phyloP scores from a whole-genome alignment of 2,888 invertebrate species.

The Andrena haemorrhoa region DNA sequence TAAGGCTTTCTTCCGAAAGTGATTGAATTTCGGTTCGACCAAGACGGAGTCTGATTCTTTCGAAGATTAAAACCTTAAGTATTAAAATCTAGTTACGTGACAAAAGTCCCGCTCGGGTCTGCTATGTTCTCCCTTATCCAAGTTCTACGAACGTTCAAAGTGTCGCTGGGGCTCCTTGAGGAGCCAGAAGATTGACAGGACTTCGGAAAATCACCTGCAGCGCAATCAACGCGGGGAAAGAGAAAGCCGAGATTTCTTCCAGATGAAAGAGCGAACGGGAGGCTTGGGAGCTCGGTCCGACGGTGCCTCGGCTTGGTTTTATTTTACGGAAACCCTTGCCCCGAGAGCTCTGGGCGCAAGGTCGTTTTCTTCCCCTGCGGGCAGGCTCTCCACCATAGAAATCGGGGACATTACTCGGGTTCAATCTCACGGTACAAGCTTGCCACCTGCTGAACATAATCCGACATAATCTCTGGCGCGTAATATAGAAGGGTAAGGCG shows the following conservation, averaged over 20 bases:
- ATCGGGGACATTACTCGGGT: conserved; percentile 50
- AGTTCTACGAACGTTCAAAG: neutral
- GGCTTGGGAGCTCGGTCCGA: neutral
- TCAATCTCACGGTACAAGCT: conserved; percentile 61
- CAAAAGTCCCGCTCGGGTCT: too few species aligned
- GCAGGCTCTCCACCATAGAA: conserved; percentile 25
- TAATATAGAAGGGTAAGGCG: conserved; percentile 64
- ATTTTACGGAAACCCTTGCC: neutral
- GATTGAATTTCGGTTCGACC: neutral
- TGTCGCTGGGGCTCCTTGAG: neutral
- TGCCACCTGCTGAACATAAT: conserved; percentile 43
- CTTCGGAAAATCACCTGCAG: neutral
- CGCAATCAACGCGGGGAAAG: neutral
- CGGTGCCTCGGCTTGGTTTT: neutral
- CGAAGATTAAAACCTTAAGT: too few species aligned
- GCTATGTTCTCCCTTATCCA: neutral
- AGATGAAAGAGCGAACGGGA: neutral
- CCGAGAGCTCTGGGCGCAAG: neutral
- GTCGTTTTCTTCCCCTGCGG: neutral
- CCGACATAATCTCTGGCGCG: conserved; percentile 70
- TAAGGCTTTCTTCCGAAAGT: neutral
- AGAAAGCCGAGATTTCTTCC: neutral
- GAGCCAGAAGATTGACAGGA: neutral
- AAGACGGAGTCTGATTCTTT: too few species aligned
- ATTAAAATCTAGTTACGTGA: too few species aligned